Base-by-base conservation (phyloP, 2,888 invertebrate genomes). In the Nephrotoma guestfalica region DNA sequence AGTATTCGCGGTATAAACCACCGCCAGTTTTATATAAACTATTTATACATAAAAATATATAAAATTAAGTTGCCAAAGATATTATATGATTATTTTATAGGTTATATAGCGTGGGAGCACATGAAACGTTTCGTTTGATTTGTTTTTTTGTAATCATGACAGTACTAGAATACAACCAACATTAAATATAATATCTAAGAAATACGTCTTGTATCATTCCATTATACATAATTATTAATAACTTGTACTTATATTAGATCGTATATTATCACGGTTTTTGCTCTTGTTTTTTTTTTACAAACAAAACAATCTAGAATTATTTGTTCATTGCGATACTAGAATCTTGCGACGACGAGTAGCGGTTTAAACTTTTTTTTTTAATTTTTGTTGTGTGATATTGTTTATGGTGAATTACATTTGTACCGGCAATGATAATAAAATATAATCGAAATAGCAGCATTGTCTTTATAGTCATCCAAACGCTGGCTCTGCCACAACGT, bases 21-120 rank as follows among this genome's bases (percentile, higher is more conserved):
- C 6, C 15, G 40, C 42, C 6, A 41, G 41, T 84, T 6, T 13
- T 84, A 41, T 7, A 41, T 41, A 41, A 15, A 84, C 47, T 13
- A 47, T 13, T 15, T 71, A 15, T 71, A 18, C n/a, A 71, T 84
- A 41, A 5, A 84, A 84, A 84, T 6, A 47, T 13, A 42, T 84
- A 84, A 84, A 41, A 41, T 84, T 84, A 84, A n/a, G 84, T 84
- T 84, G 84, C 84, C 84, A 84, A 84, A 84, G 84, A 84, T 84
- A 84, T 84, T 84, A 13, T n/a, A 84, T 41, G 41, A 84, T 84
- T 41, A 83, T 40, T 83, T 83, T 83, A 41, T 83, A 83, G 41
- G 5, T 83, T 83, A 51, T 51, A 5, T 51, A 51, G 47, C 11
- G 57, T 18, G 57, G 47, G 57, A 30, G 30, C 30, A 71, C 30